phyloP scores from a whole-genome alignment of 2,888 invertebrate genomes.

The Dinocampus coccinellae region DNA sequence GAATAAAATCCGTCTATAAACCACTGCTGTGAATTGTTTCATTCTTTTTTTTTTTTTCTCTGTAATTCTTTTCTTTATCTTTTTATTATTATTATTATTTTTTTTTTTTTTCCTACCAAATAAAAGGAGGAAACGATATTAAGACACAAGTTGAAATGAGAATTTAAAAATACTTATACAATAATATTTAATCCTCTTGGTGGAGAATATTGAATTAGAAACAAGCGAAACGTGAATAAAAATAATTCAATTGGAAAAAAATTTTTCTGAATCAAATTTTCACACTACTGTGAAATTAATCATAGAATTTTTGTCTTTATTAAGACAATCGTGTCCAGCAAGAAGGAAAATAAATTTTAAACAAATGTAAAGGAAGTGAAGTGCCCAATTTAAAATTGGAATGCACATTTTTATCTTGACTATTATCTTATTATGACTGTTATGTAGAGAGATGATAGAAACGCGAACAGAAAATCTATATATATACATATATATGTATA shows the following conservation, averaged over 20 bases:
- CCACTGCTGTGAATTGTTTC: neutral
- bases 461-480: neutral
- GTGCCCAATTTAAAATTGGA: neutral
- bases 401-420: neutral
- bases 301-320: slow-evolving; percentile 18
- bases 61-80: too few species aligned
- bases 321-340: neutral
- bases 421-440: neutral
- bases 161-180: neutral
- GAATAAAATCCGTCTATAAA: neutral
- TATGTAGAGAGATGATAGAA: neutral
- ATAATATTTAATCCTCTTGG: neutral
- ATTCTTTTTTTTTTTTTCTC: neutral
- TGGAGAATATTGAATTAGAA: slow-evolving; percentile 8
- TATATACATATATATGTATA: too few species aligned
- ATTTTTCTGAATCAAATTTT: slow-evolving; percentile 8
- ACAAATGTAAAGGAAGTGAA: neutral
- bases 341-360: neutral
- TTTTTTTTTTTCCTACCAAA: too few species aligned
- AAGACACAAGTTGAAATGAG: neutral
- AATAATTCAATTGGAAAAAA: slow-evolving; percentile 3
- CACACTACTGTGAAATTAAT: slow-evolving; percentile 19
- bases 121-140: neutral
- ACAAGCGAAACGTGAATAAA: slow-evolving; percentile 3
- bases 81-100: too few species aligned